These are phyloP conservation scores for Craterocephalus amniculus DNA, from an alignment of 2,797 vertebrate species.

Conservation along the genomic window DNA sequence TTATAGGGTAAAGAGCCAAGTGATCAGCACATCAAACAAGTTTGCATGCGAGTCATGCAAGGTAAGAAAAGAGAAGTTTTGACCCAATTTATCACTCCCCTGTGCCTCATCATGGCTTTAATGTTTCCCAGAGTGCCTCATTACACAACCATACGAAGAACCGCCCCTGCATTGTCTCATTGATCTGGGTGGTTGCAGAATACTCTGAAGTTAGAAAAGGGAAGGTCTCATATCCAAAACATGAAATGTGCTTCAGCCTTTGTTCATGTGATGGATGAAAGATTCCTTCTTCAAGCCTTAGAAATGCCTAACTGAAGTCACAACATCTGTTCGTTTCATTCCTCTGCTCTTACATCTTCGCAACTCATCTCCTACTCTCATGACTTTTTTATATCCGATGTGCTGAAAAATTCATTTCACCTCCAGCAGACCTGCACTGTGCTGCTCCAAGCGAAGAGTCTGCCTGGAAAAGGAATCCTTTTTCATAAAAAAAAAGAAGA, in stretches of 20 bases:
- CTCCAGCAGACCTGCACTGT: conserved; percentile 80
- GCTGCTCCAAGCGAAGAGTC: conserved; percentile 68
- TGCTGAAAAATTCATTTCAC: conserved; percentile 84
- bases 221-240: conserved; percentile 62
- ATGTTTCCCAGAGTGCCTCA: conserved; percentile 68
- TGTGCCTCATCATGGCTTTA: conserved; percentile 63
- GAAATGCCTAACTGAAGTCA: conserved; percentile 68
- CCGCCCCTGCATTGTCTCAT: conserved; percentile 41
- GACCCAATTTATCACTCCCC: conserved; percentile 63
- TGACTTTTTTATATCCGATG: conserved; percentile 80
- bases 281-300: conserved; percentile 48
- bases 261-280: conserved; percentile 81
- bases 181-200: conserved; percentile 54
- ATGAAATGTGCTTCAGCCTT: conserved; percentile 73
- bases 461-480: conserved; percentile 58
- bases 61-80: conserved; percentile 83
- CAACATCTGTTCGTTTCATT: conserved; percentile 73
- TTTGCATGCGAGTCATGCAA: conserved; percentile 99
- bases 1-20: conserved; percentile 93
- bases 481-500: conserved; percentile 1
- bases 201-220: conserved; percentile 52
- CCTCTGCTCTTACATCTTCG: conserved; percentile 58
- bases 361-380: conserved; percentile 78
- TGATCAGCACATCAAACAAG: conserved; percentile 96
- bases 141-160: conserved; percentile 54